Conservation (phyloP, 2,113 vertebrate species). For the Actenoides lindsayi region DNA sequence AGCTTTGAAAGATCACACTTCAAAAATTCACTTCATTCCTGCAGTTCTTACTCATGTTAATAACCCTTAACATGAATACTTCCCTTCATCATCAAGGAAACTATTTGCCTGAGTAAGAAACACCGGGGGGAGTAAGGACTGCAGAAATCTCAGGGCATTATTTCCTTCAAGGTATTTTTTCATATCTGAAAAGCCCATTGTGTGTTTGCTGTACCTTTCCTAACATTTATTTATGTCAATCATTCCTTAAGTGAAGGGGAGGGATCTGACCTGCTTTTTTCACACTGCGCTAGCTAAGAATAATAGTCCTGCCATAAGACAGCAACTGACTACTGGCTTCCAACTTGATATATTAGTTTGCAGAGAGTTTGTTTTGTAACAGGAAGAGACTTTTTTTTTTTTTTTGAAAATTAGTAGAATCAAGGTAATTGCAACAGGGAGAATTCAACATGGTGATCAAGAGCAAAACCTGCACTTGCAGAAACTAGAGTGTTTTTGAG, state of each 20-base stretch:
- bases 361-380: neutral
- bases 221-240: neutral
- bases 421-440: neutral
- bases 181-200: neutral
- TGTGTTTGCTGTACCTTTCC: neutral
- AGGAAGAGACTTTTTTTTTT: neutral
- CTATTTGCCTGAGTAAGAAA: neutral
- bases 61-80: neutral
- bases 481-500: neutral
- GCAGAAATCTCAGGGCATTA: neutral
- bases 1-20: neutral
- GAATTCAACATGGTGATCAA: neutral
- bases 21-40: conserved; percentile 10
- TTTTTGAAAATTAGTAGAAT: neutral
- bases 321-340: neutral
- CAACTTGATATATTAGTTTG: neutral
- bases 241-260: conserved; percentile 28
- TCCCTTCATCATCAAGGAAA: neutral
- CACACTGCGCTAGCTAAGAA: conserved; percentile 9
- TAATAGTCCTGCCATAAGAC: neutral
- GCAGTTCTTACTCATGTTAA: neutral
- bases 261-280: conserved; percentile 32
- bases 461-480: neutral
- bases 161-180: neutral
- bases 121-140: neutral